Evolutionary conservation across 2,797 vertebrate species (phyloP), one percentile per base, ranked within the genome.

Genomic region (Morelia viridis): DNA sequence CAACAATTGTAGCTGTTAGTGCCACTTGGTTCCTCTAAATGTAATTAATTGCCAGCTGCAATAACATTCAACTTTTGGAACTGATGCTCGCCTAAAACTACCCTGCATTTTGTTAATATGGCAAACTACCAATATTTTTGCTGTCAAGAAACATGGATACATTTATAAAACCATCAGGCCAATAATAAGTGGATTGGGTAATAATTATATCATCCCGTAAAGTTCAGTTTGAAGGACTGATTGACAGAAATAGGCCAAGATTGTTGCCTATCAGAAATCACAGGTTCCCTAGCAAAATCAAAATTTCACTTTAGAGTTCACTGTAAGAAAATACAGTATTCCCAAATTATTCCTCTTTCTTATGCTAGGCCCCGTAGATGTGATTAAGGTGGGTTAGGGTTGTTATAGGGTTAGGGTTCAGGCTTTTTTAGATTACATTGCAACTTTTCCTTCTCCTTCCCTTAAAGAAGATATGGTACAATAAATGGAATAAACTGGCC

Each of bases 11-110:
- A 64, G 24, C 28, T 85, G 7, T 56, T 56, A 85, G n/a, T 50
- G 60, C 83, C 28, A 26, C 22, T 80, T 89, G 22, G 26, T 85
- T 90, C 19, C 61, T 65, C 50, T 57, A 56, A 65, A 13, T 53
- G 13, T 91, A 90, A 90, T 90, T 90, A 85, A 90, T 35, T 50
- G 85, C n/a, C 60, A 90, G 61, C 12, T 85, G n/a, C 26, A 65
- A 35, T 26, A 85, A 56, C 50, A 35, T 64, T 85, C 61, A 65
- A 65, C n/a, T 91, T 31, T 64, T 24, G 11, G 28, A 90, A 85
- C 10, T 57, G 90, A 60, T 65, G 7, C 46, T 85, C 26, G n/a
- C 62, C 62, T 85, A 85, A 90, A 64, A 64, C 35, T 50, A 53
- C 46, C 7, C 60, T 85, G 61, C 19, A 31, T 68, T 35, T 50